Evolutionary conservation across 1,140 invertebrate genomes (phyloP).

Genomic region (Camponotus vicinus): DNA sequence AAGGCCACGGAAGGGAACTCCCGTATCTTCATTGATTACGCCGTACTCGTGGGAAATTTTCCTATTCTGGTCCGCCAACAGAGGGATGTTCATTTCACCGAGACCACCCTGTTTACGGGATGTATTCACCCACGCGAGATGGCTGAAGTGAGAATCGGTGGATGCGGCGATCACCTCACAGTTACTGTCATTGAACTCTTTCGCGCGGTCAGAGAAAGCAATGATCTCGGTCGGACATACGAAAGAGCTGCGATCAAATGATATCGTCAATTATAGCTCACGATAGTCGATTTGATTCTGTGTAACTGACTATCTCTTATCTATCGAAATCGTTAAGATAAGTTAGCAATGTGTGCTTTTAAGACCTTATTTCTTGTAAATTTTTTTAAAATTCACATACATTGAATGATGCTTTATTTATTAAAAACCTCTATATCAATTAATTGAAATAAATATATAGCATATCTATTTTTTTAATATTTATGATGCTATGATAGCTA

Average conservation of each 20-base stretch:
- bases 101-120: constrained; percentile 98
- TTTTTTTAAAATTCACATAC: background rate
- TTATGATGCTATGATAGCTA: no score
- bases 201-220: constrained; percentile 94
- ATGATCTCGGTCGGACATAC: constrained; percentile 99
- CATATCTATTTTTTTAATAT: background rate
- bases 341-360: background rate
- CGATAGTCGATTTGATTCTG: background rate
- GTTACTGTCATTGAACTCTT: constrained; percentile 94
- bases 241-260: constrained; percentile 90
- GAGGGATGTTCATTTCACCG: constrained; percentile 98
- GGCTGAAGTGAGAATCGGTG: constrained; percentile 96
- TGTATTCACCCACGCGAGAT: constrained; percentile 98
- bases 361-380: background rate
- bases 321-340: background rate
- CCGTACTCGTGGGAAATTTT: constrained; percentile 96
- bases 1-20: constrained; percentile 97
- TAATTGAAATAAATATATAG: background rate
- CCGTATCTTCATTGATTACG: constrained; percentile 96
- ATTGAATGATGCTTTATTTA: background rate
- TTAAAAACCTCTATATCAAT: background rate
- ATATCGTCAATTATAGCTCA: background rate
- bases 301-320: background rate
- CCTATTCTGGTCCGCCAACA: constrained; percentile 97
- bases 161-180: constrained; percentile 95